Evolutionary conservation across 1,140 invertebrate genomes (phyloP).

Genomic region (Thaumatotibia leucotreta): DNA sequence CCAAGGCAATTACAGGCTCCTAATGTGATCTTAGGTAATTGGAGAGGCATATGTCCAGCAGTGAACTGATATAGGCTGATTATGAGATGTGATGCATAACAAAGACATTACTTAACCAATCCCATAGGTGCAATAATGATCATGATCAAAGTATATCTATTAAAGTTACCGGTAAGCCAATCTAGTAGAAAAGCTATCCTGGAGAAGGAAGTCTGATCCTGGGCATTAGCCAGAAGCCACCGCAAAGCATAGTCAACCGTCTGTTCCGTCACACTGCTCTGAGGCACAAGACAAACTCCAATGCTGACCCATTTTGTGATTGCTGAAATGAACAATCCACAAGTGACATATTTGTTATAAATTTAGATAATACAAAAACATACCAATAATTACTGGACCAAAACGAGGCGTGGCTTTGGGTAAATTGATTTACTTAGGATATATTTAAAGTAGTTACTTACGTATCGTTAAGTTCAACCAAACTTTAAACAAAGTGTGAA

Average conservation of each 20-base stretch:
- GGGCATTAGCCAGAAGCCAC: constrained; percentile 62
- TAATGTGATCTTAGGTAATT: too few relatives aligned
- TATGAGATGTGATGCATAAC: too few relatives aligned
- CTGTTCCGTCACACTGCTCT: constrained; percentile 44
- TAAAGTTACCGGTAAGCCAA: constrained; percentile 67
- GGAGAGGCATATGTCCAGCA: too few relatives aligned
- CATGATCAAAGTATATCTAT: too few relatives aligned
- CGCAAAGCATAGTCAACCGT: constrained; percentile 57
- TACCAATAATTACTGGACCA: neutral
- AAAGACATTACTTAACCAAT: too few relatives aligned
- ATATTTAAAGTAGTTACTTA: constrained; percentile 37
- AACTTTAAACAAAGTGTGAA: constrained; percentile 61
- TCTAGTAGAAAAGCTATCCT: constrained; percentile 57
- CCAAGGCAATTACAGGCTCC: too few relatives aligned
- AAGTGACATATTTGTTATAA: too few relatives aligned
- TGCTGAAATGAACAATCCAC: constrained; percentile 38
- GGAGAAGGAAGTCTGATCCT: constrained; percentile 40
- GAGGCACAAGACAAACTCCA: constrained; percentile 60
- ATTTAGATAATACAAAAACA: neutral
- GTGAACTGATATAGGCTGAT: too few relatives aligned
- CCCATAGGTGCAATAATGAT: too few relatives aligned
- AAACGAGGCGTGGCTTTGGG: too few relatives aligned
- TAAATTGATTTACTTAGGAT: too few relatives aligned
- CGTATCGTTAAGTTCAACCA: constrained; percentile 68
- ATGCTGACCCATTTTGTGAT: constrained; percentile 65